Conservation (phyloP, 1,140 invertebrate species). For the Pantala flavescens region DNA sequence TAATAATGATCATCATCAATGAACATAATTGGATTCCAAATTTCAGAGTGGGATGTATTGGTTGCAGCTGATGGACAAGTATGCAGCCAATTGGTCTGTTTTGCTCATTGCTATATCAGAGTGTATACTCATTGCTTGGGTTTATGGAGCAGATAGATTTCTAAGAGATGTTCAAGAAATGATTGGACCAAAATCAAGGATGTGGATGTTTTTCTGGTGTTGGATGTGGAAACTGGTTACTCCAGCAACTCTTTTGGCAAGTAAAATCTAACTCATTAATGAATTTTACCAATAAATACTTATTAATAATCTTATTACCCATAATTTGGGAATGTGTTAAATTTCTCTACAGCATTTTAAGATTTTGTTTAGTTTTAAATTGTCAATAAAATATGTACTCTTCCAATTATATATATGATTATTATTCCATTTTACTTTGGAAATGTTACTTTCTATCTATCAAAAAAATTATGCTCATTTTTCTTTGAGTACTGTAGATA, state of each 20-base stretch:
- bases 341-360: too few relatives aligned
- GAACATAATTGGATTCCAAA: not conserved
- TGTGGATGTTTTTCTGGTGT: constrained; percentile 68
- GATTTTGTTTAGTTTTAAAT: constrained; percentile 14
- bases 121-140: constrained; percentile 66
- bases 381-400: constrained; percentile 3
- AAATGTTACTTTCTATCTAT: too few relatives aligned
- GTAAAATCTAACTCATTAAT: constrained; percentile 23
- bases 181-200: constrained; percentile 58
- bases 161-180: constrained; percentile 66
- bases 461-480: too few relatives aligned
- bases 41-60: constrained; percentile 69
- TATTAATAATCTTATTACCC: not conserved
- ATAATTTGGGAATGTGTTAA: not conserved
- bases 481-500: too few relatives aligned
- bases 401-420: not conserved
- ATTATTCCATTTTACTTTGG: not conserved
- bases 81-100: constrained; percentile 77
- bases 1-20: too few relatives aligned
- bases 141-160: constrained; percentile 73
- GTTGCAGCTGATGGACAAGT: constrained; percentile 75
- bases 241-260: constrained; percentile 57
- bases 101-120: constrained; percentile 69
- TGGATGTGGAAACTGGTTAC: constrained; percentile 69
- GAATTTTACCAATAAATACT: too few relatives aligned